Conservation (phyloP, 2,113 vertebrate species). For the Macroglossus sobrinus region DNA sequence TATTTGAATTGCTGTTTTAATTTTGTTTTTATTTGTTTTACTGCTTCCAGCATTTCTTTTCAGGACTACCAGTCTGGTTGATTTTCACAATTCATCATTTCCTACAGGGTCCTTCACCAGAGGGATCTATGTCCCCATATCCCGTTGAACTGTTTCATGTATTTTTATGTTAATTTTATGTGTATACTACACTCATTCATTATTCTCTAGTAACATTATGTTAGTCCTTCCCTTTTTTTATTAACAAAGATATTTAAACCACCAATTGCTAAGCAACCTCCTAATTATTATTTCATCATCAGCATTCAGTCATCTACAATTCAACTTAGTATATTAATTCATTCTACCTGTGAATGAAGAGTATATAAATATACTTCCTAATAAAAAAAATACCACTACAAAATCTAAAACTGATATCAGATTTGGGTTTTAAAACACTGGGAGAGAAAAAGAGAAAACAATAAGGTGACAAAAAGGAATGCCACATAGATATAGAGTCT, state of each 20-base stretch:
- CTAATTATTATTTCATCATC: background rate
- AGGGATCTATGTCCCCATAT: background rate
- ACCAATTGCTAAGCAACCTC: background rate
- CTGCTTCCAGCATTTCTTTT: background rate
- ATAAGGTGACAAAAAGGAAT: background rate
- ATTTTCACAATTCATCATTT: background rate
- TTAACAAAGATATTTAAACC: background rate
- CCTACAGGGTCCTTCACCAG: background rate
- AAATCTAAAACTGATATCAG: background rate
- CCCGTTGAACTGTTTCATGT: background rate
- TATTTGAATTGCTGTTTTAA: background rate
- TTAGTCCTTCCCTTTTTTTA: background rate
- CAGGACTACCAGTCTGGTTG: background rate
- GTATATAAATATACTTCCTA: background rate
- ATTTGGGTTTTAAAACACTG: background rate
- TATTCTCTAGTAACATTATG: background rate
- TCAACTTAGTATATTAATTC: background rate
- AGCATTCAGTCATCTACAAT: background rate
- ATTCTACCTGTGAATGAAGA: background rate
- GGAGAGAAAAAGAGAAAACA: background rate
- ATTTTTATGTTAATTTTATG: background rate
- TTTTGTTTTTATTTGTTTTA: background rate
- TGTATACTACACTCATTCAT: background rate
- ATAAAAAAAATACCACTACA: background rate
- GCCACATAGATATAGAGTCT: background rate